Percentiles rank a stretch among this genome's conserved stretches.
Evolutionary conservation across 2,797 vertebrate genomes (phyloP).

Genomic region (Phoeniculus purpureus): DNA sequence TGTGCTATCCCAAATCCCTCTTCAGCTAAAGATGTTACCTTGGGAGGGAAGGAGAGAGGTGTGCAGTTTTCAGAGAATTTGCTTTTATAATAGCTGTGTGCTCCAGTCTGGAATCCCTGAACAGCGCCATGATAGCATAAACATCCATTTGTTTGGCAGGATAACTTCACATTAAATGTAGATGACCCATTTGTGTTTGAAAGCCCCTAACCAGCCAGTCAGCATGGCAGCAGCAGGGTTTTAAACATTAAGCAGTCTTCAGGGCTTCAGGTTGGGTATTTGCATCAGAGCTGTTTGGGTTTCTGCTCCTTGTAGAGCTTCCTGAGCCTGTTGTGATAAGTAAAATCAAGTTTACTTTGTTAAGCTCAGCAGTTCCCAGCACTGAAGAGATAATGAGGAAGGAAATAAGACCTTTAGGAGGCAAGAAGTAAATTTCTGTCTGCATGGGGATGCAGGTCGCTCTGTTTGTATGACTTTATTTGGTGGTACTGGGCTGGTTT

Average conservation of each 20-base stretch:
- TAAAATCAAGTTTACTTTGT: slow-evolving; percentile 86
- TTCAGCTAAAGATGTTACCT: slow-evolving; percentile 17
- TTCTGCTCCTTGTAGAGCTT: slow-evolving; percentile 81
- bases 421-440: slow-evolving; percentile 27
- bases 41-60: not conserved
- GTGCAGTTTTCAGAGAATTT: not conserved
- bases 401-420: slow-evolving; percentile 51
- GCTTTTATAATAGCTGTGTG: not conserved
- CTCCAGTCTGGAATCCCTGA: slow-evolving; percentile 2
- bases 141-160: slow-evolving; percentile 25
- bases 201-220: slow-evolving; percentile 37
- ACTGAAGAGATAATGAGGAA: slow-evolving; percentile 80
- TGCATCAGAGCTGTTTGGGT: slow-evolving; percentile 66
- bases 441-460: not conserved
- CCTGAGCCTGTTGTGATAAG: slow-evolving; percentile 85
- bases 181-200: slow-evolving; percentile 48
- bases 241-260: slow-evolving; percentile 59
- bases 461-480: slow-evolving; percentile 28
- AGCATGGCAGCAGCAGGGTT: slow-evolving; percentile 17
- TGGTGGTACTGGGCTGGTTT: not conserved
- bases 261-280: slow-evolving; percentile 66
- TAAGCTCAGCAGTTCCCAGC: slow-evolving; percentile 85
- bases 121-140: not conserved
- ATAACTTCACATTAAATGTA: slow-evolving; percentile 15
- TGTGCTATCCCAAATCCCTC: not conserved